Base-by-base conservation (phyloP, 1,140 invertebrate species). In the Popillia japonica region DNA sequence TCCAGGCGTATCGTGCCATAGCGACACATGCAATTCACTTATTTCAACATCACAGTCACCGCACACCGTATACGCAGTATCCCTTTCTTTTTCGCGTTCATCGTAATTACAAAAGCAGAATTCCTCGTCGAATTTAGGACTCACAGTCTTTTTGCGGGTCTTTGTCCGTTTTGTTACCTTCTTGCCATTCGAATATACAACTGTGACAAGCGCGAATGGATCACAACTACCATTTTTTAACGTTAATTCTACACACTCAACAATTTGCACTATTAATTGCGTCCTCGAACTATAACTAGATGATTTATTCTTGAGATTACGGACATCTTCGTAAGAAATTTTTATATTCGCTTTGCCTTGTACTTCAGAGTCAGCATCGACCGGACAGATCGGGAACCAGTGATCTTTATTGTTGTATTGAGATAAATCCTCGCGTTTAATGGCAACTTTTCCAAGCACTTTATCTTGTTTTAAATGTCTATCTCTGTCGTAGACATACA, bases 211-310 rank as follows among this genome's bases (percentile, higher is more conserved):
- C 79, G 95, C 95, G 87, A 94, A 96, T 3, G 96, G 95, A 90
- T 98, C 96, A 90, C 96, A 98, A 83, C 93, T 92, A 84, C 95
- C 95, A 88, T 96, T 96, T 85, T 94, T 95, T 79, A 96, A 92
- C 76, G 95, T 94, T 84, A 98, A 89, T 87, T 97, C 96, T 82
- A 92, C 93, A 87, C 96, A 97, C 87, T 96, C 95, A 79, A 93
- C 89, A 61, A 97, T 90, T 80, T 92, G 86, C 59, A 92, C 87
- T 59, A 88, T 87, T 11, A 92, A 79, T 64, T 88, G 89, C 80
- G 78, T 79, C 40, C 80, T 76, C 40, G 22, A 78, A 41, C 72
- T 78, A 17, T 40, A 77, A 48, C 23, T 42, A 40, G 77, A 27
- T 40, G 73, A 78, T 76, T 80, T 77, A 44, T 81, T 80, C 75